These are phyloP conservation scores for Harpalus rufipes DNA, from an alignment of 2,888 invertebrate genomes.

Conservation along the genomic window DNA sequence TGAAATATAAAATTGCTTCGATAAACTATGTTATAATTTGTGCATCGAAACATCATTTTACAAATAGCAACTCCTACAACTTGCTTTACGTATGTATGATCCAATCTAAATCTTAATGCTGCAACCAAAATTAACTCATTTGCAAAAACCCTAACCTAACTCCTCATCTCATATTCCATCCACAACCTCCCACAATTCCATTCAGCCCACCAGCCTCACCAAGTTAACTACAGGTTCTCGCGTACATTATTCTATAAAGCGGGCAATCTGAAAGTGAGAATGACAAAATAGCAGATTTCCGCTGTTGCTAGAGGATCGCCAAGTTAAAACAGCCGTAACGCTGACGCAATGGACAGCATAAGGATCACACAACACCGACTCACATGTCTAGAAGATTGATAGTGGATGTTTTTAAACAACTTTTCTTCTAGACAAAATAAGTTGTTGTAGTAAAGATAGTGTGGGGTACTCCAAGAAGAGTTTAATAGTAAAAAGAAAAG, in stretches of 20 bases:
- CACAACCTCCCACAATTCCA: neutral
- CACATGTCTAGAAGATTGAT: neutral
- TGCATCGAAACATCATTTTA: too few relatives aligned
- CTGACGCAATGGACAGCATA: neutral
- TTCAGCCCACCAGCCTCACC: neutral
- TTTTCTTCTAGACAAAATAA: neutral
- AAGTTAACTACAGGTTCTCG: neutral
- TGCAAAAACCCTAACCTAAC: neutral
- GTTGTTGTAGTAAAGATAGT: neutral
- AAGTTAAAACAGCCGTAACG: neutral
- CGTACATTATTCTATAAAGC: slow-evolving; percentile 35
- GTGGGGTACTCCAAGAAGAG: neutral
- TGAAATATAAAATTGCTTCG: too few relatives aligned
- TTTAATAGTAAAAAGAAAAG: neutral
- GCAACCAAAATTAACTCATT: too few relatives aligned
- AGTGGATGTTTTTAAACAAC: neutral
- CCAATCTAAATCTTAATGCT: too few relatives aligned
- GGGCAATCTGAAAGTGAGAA: slow-evolving; percentile 41
- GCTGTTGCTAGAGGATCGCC: neutral
- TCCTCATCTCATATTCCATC: neutral
- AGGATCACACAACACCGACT: neutral
- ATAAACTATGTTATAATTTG: too few relatives aligned
- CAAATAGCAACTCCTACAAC: too few relatives aligned
- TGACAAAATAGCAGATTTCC: slow-evolving; percentile 33
- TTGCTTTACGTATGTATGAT: too few relatives aligned